Evolutionary conservation across 2,888 invertebrate species (phyloP), one percentile per base, ranked within the genome.

Genomic region (Scaptomyza parva): DNA sequence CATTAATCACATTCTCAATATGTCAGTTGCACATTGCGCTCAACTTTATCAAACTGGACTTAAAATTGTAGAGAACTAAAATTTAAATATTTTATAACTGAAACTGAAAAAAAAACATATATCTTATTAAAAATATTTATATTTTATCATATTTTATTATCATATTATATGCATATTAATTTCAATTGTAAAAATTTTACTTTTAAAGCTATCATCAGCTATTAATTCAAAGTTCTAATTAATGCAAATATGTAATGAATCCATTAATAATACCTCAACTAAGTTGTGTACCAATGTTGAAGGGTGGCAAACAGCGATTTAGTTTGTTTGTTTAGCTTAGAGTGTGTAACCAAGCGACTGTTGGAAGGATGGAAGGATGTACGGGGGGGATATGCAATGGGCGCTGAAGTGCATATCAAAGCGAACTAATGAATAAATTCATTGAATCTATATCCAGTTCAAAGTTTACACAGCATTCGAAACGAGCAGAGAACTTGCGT

Each of bases 381-480:
- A 53, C 30, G 65, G 60, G 26, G 30, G 43, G 53, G 51, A 37
- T n/a, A n/a, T 37, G 33, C 55, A 50, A 37, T 45, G 53, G 58
- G 45, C 44, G 64, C 47, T 52, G 44, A 64, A 75, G 73, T 82
- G 81, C 81, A 82, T 82, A 82, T 82, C 81, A 82, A 82, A 82
- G 81, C 72, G 67, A 87, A 87, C 85, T 87, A 82, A 82, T 82
- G 81, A 82, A 82, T 82, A 82, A 85, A 82, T 87, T 82, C 81
- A 82, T 78, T 87, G 87, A 82, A 78, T 87, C 73, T 58, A 55
- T 78, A 66, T 76, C 67, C 63, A 64, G 78, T 54, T 67, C 57
- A 57, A 75, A 71, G 78, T 86, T 81, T 78, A 67, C 81, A 59
- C 54, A 84, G 78, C 85, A 68, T 84, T 82, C 62, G 81, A 74